Base-by-base conservation (phyloP, 2,888 invertebrate species). In the Cancer borealis region DNA sequence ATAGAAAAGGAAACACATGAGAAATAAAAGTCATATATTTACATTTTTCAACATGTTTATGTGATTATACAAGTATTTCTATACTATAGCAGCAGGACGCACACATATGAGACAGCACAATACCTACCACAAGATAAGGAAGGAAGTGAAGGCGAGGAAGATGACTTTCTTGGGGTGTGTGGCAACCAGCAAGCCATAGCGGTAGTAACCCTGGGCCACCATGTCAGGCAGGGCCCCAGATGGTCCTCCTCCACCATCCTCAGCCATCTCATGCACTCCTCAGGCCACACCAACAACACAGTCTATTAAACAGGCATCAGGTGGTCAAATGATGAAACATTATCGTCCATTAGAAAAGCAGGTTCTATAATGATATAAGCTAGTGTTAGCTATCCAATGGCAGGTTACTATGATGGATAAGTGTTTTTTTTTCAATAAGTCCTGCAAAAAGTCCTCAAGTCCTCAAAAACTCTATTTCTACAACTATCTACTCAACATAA, bases 81-180 rank as follows among this genome's bases (percentile, higher is more conserved):
- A 21, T 21, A 39, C 39, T 39, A 39, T 39, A 54, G 54, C 54
- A 89, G 45, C 39, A 8, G 45, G 1, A 89, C 46, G 1, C 46
- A 89, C 88, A 89, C 14, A 26, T n/a, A 39, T 8, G n/a, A 12
- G 46, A n/a, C 5, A 17, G 47, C 4, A 60, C 46, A 79, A 14
- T 12, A 88, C 95, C 60, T 88, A 96, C 96, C 96, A 95, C 84
- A 95, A 91, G 66, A 95, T 54, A 66, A 96, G 87, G 93, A 95
- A 95, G 17, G 94, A 89, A 5, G 92, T 12, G 46, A 94, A 88
- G 47, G 95, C 95, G 0, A 94, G 93, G 5, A 93, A 30, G 47
- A 95, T 96, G 90, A 96, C 90, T 79, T 95, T 95, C 87, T 91
- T 92, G 3, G 96, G 96, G 46, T 96, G 96, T 6, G 95, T 95